Evolutionary conservation across 1,140 invertebrate species (phyloP).

Genomic region (Tetragonula clypearis): DNA sequence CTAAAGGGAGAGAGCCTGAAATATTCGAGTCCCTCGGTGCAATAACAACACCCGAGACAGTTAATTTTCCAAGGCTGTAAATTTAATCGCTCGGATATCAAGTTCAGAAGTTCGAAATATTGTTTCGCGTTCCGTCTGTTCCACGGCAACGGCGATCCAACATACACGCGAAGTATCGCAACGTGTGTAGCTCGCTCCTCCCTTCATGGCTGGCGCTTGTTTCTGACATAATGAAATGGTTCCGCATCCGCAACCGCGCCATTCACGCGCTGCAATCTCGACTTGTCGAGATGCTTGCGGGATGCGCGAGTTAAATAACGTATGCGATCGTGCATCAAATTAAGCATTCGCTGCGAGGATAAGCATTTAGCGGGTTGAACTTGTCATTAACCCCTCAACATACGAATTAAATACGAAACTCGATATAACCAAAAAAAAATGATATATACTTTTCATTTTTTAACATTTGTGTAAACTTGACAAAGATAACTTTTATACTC

Average conservation of each 20-base stretch:
- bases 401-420: too few relatives aligned
- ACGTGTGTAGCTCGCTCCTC: too few relatives aligned
- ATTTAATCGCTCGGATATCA: not conserved
- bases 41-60: not conserved
- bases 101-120: not conserved
- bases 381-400: too few relatives aligned
- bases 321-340: not conserved
- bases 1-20: not conserved
- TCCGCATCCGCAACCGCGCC: not conserved
- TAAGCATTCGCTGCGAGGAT: not conserved
- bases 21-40: not conserved
- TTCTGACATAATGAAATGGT: slow-evolving; percentile 10
- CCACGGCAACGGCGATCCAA: not conserved
- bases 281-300: not conserved
- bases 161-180: not conserved
- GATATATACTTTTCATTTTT: too few relatives aligned
- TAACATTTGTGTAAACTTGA: too few relatives aligned
- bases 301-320: slow-evolving; percentile 16
- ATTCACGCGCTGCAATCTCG: slow-evolving; percentile 11
- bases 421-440: too few relatives aligned
- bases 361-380: too few relatives aligned
- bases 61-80: not conserved
- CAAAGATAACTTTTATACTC: too few relatives aligned
- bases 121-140: not conserved
- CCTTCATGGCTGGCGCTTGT: not conserved